Evolutionary conservation across 1,140 invertebrate species (phyloP).

Genomic region (Brachionus plicatilis): DNA sequence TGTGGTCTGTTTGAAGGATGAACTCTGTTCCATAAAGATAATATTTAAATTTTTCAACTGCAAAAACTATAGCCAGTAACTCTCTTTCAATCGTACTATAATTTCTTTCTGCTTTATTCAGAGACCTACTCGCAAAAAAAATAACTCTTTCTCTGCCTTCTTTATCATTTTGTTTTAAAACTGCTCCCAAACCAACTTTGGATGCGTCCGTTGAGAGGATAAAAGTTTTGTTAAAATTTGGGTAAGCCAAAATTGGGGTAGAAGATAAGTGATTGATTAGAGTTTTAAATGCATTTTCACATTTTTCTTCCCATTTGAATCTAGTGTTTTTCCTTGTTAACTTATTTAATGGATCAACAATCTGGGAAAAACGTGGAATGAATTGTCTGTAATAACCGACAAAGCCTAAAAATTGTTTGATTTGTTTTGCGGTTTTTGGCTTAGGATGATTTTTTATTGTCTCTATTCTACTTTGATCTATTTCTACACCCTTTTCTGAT

Average conservation of each 20-base stretch:
- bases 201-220: constrained; percentile 26
- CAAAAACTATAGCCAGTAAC: not conserved
- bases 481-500: not conserved
- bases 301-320: constrained; percentile 41
- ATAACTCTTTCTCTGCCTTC: not conserved
- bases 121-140: not conserved
- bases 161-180: not conserved
- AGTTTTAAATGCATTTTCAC: constrained; percentile 46
- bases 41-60: too few species aligned
- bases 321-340: constrained; percentile 45
- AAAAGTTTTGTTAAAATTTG: too few species aligned
- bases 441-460: too few species aligned
- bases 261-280: constrained; percentile 39
- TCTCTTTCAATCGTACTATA: constrained; percentile 1
- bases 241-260: not conserved
- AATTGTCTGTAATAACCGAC: too few species aligned
- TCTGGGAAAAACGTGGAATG: too few species aligned
- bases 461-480: too few species aligned
- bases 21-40: too few species aligned
- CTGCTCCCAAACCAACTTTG: not conserved
- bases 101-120: constrained; percentile 3
- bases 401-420: too few species aligned
- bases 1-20: too few species aligned
- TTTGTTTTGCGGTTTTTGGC: too few species aligned
- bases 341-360: constrained; percentile 44